Evolutionary conservation across 2,888 invertebrate species (phyloP).

Genomic region (Crepidodera aurea): DNA sequence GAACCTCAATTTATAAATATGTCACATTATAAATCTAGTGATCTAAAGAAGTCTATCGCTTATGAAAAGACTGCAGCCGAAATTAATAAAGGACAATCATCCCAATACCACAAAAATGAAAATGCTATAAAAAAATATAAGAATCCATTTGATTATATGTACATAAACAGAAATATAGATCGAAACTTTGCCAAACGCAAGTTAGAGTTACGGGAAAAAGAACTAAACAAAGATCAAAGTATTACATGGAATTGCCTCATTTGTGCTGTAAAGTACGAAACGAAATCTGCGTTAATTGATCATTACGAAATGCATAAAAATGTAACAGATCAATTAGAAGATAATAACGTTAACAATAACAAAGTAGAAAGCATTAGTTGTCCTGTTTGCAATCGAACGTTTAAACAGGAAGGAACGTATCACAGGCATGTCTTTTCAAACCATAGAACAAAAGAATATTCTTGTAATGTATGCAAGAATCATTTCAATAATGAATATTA

Average conservation of each 20-base stretch:
- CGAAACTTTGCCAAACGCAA: not conserved
- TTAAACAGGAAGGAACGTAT: not conserved
- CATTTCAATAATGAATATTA: conserved; percentile 37
- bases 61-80: too few relatives aligned
- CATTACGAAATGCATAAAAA: conserved; percentile 34
- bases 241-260: conserved; percentile 23
- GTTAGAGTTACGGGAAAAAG: not conserved
- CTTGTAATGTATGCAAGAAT: conserved; percentile 52
- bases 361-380: conserved; percentile 7
- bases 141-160: not conserved
- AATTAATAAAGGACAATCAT: too few relatives aligned
- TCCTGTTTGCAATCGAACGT: conserved; percentile 17
- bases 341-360: not conserved
- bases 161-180: not conserved
- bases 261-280: conserved; percentile 26
- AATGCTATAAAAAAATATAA: too few relatives aligned
- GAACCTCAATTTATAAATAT: too few relatives aligned
- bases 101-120: too few relatives aligned
- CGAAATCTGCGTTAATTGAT: conserved; percentile 23
- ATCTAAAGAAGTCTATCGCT: too few relatives aligned
- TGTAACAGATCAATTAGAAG: conserved; percentile 19
- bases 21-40: too few relatives aligned
- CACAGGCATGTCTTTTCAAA: conserved; percentile 1
- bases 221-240: not conserved
- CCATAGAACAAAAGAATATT: conserved; percentile 48